Conservation (phyloP, 1,140 invertebrate species). For the Trachymyrmex septentrionalis region DNA sequence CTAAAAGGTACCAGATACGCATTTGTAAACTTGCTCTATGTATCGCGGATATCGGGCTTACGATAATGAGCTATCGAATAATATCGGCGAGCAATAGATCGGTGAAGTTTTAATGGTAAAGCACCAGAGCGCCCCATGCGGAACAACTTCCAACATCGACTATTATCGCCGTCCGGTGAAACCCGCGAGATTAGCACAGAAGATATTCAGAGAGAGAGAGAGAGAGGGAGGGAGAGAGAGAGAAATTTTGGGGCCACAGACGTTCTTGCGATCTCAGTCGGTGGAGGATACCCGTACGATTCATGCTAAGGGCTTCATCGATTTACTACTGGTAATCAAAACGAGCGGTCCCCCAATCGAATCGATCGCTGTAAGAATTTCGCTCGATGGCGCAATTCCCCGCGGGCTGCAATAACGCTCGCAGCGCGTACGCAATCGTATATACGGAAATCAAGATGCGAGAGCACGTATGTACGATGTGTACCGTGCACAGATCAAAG, state of each 20-base stretch:
- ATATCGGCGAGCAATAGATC: constrained; percentile 20
- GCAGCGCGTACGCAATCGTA: constrained; percentile 9
- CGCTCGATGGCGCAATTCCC: neutral
- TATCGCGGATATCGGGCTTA: neutral
- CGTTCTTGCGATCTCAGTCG: neutral
- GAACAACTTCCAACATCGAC: constrained; percentile 3
- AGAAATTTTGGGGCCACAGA: neutral
- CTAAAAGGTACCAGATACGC: neutral
- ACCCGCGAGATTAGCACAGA: neutral
- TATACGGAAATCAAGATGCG: constrained; percentile 55
- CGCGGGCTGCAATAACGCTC: constrained; percentile 37
- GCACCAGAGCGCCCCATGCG: neutral
- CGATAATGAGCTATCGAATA: constrained; percentile 19
- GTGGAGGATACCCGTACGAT: neutral
- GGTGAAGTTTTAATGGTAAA: constrained; percentile 26
- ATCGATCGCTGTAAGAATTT: constrained; percentile 44
- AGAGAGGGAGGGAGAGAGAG: neutral
- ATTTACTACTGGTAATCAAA: neutral
- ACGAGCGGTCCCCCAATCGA: neutral
- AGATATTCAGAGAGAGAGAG: neutral
- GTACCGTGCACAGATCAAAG: constrained; percentile 41
- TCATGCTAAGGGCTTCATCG: neutral
- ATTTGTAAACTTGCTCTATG: neutral
- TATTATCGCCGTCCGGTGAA: constrained; percentile 20
- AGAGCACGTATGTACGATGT: constrained; percentile 7